These are phyloP conservation scores for Spilarctia lutea DNA, from an alignment of 2,888 invertebrate genomes.

Conservation along the genomic window DNA sequence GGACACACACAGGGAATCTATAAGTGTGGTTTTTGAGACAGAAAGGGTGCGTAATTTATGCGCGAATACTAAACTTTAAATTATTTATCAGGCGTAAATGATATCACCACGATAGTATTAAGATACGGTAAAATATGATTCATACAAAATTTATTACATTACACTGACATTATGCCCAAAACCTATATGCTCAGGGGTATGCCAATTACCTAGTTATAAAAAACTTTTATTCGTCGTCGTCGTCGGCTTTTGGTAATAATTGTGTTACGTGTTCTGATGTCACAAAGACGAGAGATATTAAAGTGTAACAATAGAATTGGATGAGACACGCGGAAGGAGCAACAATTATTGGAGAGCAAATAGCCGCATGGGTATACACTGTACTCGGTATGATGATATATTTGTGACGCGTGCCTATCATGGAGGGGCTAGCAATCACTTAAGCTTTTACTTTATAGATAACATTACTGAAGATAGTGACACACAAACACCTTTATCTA, in stretches of 20 bases:
- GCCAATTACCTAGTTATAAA: background rate
- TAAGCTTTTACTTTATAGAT: background rate
- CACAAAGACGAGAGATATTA: slow-evolving; percentile 38
- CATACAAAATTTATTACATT: background rate
- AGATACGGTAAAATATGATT: background rate
- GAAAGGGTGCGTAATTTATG: background rate
- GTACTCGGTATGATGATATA: slow-evolving; percentile 50
- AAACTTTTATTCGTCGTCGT: slow-evolving; percentile 4
- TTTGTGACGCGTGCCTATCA: slow-evolving; percentile 31
- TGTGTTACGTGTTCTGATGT: slow-evolving; percentile 21
- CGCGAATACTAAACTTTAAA: background rate
- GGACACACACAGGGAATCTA: background rate
- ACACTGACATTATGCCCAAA: background rate
- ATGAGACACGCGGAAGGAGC: slow-evolving; percentile 56
- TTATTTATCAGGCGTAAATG: background rate
- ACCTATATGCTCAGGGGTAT: background rate
- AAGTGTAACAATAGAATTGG: slow-evolving; percentile 62
- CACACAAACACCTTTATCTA: background rate
- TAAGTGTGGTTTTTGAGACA: background rate
- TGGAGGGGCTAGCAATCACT: background rate
- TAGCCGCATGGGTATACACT: slow-evolving; percentile 47
- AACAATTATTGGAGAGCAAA: slow-evolving; percentile 29
- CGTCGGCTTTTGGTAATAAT: slow-evolving; percentile 14
- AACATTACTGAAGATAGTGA: background rate
- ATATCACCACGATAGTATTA: background rate